Conservation (phyloP, 2,113 vertebrate species). For the Eptesicus fuscus region DNA sequence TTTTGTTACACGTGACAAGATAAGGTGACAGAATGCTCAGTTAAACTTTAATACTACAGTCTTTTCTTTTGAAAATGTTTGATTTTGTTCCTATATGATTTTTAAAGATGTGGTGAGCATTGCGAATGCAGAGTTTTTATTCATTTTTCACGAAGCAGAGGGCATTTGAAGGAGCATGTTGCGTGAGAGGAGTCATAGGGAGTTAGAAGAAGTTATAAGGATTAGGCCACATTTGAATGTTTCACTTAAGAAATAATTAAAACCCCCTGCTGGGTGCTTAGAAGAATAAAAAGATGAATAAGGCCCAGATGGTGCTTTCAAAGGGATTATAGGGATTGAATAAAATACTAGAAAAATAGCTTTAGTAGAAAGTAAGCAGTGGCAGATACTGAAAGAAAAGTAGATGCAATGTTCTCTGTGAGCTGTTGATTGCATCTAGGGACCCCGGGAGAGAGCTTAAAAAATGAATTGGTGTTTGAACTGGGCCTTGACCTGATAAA, state of each 20-base stretch:
- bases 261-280: constrained; percentile 42
- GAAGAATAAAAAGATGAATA: constrained; percentile 51
- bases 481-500: background rate
- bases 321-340: constrained; percentile 36
- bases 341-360: constrained; percentile 42
- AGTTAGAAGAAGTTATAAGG: constrained; percentile 39
- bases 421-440: background rate
- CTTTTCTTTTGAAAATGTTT: constrained; percentile 27
- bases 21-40: background rate
- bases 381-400: background rate
- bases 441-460: background rate
- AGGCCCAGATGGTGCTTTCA: constrained; percentile 48
- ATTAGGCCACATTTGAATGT: constrained; percentile 64
- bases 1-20: constrained; percentile 16
- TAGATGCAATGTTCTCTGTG: background rate
- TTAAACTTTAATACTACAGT: background rate
- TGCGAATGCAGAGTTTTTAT: background rate
- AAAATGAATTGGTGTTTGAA: background rate
- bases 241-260: constrained; percentile 64
- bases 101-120: background rate
- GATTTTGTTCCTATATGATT: background rate
- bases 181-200: background rate
- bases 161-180: background rate
- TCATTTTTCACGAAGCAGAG: constrained; percentile 22
- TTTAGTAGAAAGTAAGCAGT: constrained; percentile 38